Base-by-base conservation (phyloP, 2,797 vertebrate genomes). In the Spizella passerina region DNA sequence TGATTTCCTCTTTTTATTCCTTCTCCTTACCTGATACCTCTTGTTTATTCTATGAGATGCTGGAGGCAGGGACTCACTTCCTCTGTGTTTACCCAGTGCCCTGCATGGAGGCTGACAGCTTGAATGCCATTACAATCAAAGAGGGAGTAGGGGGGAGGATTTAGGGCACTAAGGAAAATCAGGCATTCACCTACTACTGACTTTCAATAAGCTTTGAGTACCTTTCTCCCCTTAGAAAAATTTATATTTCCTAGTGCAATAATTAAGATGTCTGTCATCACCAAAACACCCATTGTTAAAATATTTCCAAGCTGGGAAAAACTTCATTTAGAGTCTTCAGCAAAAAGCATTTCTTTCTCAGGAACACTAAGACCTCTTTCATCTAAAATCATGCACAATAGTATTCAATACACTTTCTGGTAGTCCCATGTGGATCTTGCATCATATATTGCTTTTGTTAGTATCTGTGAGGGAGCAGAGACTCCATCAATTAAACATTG, bases 221-320 rank as follows among this genome's bases (percentile, higher is more conserved):
- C 46, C 83, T 78, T 94, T 76, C 44, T 90, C 43, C 53, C 36
- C 53, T 83, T 56, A 23, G 43, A 93, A 78, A 89, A 89, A 78
- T 81, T 75, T 82, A 15, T 59, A 68, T 86, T 70, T 86, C 44
- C 34, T 76, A 77, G 50, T 68, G 65, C 53, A 90, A 34, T 90
- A 85, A 96, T 94, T 86, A 91, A 76, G 59, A 78, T 78, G 79
- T 49, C 79, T 83, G 57, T 89, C 91, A 78, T 61, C 47, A 78
- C 32, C 65, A 81, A 95, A 91, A 72, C 57, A 85, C 12, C 65
- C 61, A 81, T 63, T 96, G 50, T 92, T 94, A 89, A 92, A 89
- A 76, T 52, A 81, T 30, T 39, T 85, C 57, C 61, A 76, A 75
- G 47, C 7, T 89, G 36, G 53, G 19, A 80, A 93, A 94, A 21